These are phyloP conservation scores for Lobophora halterata DNA, from an alignment of 2,888 invertebrate genomes.

Conservation along the genomic window DNA sequence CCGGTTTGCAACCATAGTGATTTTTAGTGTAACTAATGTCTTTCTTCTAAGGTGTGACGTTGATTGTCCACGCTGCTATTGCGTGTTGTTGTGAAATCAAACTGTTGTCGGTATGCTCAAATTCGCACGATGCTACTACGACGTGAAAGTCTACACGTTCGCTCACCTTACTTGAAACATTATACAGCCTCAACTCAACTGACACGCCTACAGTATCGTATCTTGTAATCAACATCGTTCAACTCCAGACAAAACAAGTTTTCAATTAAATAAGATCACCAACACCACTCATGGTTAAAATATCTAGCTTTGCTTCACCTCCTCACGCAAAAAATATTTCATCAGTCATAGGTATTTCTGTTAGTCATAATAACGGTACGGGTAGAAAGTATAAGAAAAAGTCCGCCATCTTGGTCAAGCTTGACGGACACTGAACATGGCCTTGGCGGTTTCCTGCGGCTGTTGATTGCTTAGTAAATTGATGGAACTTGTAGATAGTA, in stretches of 20 bases:
- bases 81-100: constrained; percentile 6
- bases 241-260: constrained; percentile 9
- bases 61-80: too few species aligned
- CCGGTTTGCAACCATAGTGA: too few species aligned
- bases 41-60: too few species aligned
- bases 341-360: constrained; percentile 6
- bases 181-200: constrained; percentile 2
- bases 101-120: constrained; percentile 4
- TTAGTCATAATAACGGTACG: constrained; percentile 13
- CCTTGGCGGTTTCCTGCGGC: constrained; percentile 41
- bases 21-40: too few species aligned
- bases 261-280: constrained; percentile 4
- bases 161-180: constrained; percentile 11
- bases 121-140: too few species aligned
- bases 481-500: constrained; percentile 1
- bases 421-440: constrained; percentile 35
- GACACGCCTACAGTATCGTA: too few species aligned
- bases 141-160: constrained; percentile 50
- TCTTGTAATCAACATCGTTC: constrained; percentile 8
- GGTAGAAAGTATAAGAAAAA: constrained; percentile 43
- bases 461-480: constrained; percentile 5
- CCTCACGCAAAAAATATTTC: constrained; percentile 4
- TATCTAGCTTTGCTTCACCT: constrained; percentile 1
- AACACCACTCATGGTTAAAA: constrained; percentile 1
- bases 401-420: constrained; percentile 43